These are phyloP conservation scores for Mystacornis crossleyi DNA, from an alignment of 2,113 vertebrate species.

Conservation along the genomic window DNA sequence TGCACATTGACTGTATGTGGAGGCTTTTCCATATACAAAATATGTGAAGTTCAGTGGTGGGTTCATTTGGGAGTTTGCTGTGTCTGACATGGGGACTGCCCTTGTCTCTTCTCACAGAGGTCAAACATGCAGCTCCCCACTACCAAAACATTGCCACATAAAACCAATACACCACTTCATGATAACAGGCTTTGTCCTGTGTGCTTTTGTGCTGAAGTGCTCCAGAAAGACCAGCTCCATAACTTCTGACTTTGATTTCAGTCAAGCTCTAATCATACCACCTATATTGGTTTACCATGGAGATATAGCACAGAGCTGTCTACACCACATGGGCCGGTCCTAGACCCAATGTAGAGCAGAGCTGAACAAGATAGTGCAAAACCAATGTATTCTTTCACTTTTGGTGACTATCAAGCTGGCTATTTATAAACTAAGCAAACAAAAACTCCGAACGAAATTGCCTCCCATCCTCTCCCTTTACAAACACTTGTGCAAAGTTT, in stretches of 20 bases:
- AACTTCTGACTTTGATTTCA: background rate
- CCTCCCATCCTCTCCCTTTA: background rate
- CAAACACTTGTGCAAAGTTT: background rate
- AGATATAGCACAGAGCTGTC: background rate
- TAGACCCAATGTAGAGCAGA: background rate
- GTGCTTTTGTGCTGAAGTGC: background rate
- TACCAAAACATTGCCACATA: background rate
- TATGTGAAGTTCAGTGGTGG: background rate
- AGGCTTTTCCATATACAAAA: background rate
- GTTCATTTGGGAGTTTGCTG: background rate
- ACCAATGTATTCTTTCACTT: background rate
- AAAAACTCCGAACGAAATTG: background rate
- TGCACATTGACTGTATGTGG: background rate
- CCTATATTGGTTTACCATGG: background rate
- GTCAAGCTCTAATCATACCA: background rate
- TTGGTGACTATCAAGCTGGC: background rate
- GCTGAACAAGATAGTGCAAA: background rate
- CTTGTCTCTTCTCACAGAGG: background rate
- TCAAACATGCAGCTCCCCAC: background rate
- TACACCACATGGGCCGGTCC: background rate
- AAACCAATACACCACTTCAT: background rate
- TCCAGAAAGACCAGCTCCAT: background rate
- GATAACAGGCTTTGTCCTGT: background rate
- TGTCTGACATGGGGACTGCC: background rate
- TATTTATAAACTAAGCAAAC: background rate